Evolutionary conservation across 2,888 invertebrate genomes (phyloP).

Genomic region (Poecilobothrus nobilitatus): DNA sequence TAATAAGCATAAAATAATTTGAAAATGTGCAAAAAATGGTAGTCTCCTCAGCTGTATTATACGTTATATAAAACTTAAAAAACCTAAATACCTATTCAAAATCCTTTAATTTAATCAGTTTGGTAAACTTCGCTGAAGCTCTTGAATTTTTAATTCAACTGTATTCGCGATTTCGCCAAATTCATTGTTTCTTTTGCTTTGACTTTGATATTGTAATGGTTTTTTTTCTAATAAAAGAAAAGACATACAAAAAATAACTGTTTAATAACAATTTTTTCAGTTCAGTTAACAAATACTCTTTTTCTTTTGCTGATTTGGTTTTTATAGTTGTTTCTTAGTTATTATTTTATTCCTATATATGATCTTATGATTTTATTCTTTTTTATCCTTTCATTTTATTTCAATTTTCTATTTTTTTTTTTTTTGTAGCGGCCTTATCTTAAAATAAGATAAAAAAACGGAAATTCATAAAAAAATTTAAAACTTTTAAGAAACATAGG

Average conservation of each 20-base stretch:
- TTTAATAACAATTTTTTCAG: slow-evolving; percentile 6
- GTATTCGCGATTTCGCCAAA: too few relatives aligned
- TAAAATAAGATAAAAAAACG: neutral
- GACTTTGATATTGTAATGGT: neutral
- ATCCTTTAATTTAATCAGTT: too few relatives aligned
- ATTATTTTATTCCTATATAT: neutral
- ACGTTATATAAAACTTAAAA: too few relatives aligned
- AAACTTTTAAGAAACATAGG: neutral
- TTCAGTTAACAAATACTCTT: neutral
- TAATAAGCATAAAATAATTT: too few relatives aligned
- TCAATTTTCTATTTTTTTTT: neutral
- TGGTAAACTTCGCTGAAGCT: too few relatives aligned
- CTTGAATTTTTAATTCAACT: too few relatives aligned
- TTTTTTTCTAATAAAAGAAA: neutral
- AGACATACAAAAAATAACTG: neutral
- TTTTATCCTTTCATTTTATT: neutral
- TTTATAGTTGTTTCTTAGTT: neutral
- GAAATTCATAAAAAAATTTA: neutral
- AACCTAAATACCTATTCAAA: too few relatives aligned
- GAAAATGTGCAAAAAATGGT: too few relatives aligned
- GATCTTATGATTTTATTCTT: too few relatives aligned
- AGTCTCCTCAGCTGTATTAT: too few relatives aligned
- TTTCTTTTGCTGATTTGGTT: neutral
- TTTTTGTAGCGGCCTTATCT: neutral
- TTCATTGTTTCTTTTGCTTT: neutral